Evolutionary conservation across 2,888 invertebrate genomes (phyloP).

Genomic region (Dascillus cervinus): DNA sequence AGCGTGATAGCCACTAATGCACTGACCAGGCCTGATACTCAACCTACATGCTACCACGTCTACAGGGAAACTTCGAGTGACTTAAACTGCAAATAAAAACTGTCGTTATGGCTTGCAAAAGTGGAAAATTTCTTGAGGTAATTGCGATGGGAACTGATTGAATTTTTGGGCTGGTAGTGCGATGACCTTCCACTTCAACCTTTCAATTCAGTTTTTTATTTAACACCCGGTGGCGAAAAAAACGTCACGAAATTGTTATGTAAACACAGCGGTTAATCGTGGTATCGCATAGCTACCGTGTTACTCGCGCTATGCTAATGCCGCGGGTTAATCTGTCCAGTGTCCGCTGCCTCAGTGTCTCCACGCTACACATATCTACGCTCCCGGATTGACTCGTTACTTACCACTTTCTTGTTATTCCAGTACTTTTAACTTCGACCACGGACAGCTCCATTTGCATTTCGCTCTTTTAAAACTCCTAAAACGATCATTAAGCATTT

Average conservation of each 20-base stretch:
- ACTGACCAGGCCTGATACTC: conserved; percentile 25
- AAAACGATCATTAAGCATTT: too few relatives aligned
- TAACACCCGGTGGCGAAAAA: too few relatives aligned
- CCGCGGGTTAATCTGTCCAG: conserved; percentile 32
- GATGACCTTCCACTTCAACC: too few relatives aligned
- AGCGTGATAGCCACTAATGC: conserved; percentile 31
- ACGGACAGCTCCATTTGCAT: not conserved
- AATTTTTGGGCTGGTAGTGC: not conserved
- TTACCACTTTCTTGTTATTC: not conserved
- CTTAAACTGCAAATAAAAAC: not conserved
- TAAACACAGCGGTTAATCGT: conserved; percentile 9
- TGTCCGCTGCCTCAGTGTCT: conserved; percentile 18
- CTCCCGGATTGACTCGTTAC: not conserved
- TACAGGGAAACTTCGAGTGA: conserved; percentile 9
- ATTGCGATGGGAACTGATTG: not conserved
- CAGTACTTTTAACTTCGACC: too few relatives aligned
- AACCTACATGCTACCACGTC: conserved; percentile 24
- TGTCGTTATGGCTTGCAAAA: not conserved
- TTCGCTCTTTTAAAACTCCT: not conserved
- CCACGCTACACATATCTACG: not conserved
- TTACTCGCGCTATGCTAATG: conserved; percentile 34
- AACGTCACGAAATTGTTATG: too few relatives aligned
- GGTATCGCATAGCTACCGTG: conserved; percentile 23
- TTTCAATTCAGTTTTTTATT: too few relatives aligned
- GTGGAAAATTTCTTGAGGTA: not conserved